Conservation (phyloP, 1,140 invertebrate genomes). For the Heliconius hermathena region DNA sequence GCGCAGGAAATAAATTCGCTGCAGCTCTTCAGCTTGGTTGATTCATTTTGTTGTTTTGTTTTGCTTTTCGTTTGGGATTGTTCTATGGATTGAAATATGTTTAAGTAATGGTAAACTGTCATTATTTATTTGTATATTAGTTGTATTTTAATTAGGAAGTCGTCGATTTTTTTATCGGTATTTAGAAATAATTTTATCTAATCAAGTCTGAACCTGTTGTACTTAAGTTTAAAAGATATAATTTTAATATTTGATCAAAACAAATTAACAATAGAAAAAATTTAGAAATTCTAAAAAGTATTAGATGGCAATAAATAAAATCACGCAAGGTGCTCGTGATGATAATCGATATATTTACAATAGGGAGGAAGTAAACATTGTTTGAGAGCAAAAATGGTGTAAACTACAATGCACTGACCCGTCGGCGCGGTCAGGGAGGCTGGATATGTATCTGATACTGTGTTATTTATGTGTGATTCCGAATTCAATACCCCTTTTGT, state of each 20-base stretch:
- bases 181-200: not conserved
- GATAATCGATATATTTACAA: slow-evolving; percentile 42
- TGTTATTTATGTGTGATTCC: slow-evolving; percentile 40
- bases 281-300: not conserved
- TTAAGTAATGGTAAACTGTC: not conserved
- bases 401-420: slow-evolving; percentile 22
- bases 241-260: too few relatives aligned
- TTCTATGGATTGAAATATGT: not conserved
- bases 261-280: not conserved
- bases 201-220: too few relatives aligned
- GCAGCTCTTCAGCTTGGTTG: not conserved
- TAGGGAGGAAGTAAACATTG: slow-evolving; percentile 36
- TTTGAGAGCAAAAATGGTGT: slow-evolving; percentile 35
- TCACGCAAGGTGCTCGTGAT: slow-evolving; percentile 6
- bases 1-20: slow-evolving; percentile 56
- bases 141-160: not conserved
- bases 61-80: not conserved
- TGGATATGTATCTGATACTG: slow-evolving; percentile 36
- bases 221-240: too few relatives aligned
- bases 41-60: not conserved
- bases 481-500: slow-evolving; percentile 34
- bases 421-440: slow-evolving; percentile 26
- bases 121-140: not conserved
- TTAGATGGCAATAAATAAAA: slow-evolving; percentile 31
- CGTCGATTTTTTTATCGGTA: not conserved